Base-by-base conservation (phyloP, 2,888 invertebrate species). In the Phengaris alcon region DNA sequence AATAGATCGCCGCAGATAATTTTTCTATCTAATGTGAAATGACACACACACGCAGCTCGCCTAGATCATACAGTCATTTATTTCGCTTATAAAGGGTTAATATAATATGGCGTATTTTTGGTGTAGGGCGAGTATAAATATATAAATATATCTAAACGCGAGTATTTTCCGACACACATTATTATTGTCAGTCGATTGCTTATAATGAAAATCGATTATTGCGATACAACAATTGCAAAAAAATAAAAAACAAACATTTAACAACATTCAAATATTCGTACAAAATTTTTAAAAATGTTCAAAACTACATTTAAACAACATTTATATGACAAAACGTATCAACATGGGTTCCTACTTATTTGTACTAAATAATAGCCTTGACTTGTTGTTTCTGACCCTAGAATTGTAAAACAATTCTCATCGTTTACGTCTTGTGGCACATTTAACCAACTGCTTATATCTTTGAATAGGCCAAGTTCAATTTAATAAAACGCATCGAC, bases 141-240 rank as follows among this genome's bases (percentile, higher is more conserved):
- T n/a, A n/a, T n/a, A n/a, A n/a, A n/a, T n/a, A n/a, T n/a, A n/a
- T n/a, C 35, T 12, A 13, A 64, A 59, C 12, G 15, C 59, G 12
- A 59, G 59, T 22, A 22, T 5, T 22, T 59, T 54, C 13, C 72
- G 72, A 72, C 52, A 72, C 52, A 72, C 77, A 88, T 22, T 87
- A 86, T 91, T 90, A 91, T 91, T 91, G 90, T 90, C 91, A 80
- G 79, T 85, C 79, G 80, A 90, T 90, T 90, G 90, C 90, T 90
- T 88, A 79, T 78, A 77, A 77, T 79, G 76, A 79, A 80, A 80
- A 79, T 77, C 81, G 77, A 80, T 59, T 76, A 79, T 76, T 77
- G 78, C 78, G 69, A 75, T 72, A 77, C 78, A 82, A 80, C 81
- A 79, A 80, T 79, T 79, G 79, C 76, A 75, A 22, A 22, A 22